A percentile compares a stretch with the other conserved stretches of the same genome.
phyloP scores from a whole-genome alignment of 1,140 invertebrate species.

The Pectinophora gossypiella region DNA sequence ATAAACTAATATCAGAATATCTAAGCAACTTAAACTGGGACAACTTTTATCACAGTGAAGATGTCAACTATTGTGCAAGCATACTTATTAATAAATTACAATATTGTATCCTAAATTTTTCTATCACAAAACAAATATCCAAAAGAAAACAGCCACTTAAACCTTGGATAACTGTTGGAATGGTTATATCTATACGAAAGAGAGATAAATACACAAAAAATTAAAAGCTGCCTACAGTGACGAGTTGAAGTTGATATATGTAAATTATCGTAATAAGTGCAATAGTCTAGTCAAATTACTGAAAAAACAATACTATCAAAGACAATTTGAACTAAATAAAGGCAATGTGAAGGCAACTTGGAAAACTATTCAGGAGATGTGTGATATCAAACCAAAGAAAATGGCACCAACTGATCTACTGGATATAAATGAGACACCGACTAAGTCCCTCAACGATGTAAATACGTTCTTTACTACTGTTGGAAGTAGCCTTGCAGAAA shows the following conservation, averaged over 20 bases:
- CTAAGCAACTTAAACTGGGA: no score
- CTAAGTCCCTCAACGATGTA: no score
- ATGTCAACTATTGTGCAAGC: background rate
- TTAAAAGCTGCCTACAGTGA: no score
- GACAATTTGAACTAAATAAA: slow-evolving; percentile 1
- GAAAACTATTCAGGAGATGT: slow-evolving; percentile 6
- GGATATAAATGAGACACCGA: no score
- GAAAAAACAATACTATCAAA: background rate
- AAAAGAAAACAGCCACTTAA: slow-evolving; percentile 8
- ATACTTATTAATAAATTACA: background rate
- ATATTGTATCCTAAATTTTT: background rate
- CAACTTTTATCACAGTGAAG: background rate
- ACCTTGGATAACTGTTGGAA: slow-evolving; percentile 9
- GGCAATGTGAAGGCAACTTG: slow-evolving; percentile 9
- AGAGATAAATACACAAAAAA: no score
- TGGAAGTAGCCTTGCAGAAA: no score
- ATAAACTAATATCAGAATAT: no score
- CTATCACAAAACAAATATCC: background rate
- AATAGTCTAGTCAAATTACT: no score
- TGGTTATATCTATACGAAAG: slow-evolving; percentile 8
- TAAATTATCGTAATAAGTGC: slow-evolving; percentile 10
- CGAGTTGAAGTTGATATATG: background rate
- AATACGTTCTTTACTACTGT: no score
- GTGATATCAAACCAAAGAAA: slow-evolving; percentile 4
- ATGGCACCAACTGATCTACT: no score